These are phyloP conservation scores for Lophius piscatorius DNA, from an alignment of 2,113 vertebrate species.

Conservation along the genomic window DNA sequence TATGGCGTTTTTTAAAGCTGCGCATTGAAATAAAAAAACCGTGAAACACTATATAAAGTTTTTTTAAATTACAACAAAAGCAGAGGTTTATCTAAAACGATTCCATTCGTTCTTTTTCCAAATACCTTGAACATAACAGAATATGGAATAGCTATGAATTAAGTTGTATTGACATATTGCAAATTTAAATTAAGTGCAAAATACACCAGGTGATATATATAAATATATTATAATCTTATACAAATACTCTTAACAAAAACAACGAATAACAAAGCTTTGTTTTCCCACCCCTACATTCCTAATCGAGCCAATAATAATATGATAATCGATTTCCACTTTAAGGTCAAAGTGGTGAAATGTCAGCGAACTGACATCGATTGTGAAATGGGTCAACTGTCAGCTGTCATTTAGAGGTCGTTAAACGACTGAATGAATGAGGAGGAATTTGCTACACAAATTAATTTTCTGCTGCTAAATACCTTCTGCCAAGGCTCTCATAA, in stretches of 20 bases:
- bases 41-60: too few species aligned
- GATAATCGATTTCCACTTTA: constrained; percentile 68
- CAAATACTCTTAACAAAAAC: too few species aligned
- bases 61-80: too few species aligned
- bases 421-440: constrained; percentile 76
- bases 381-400: constrained; percentile 92
- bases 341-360: constrained; percentile 72
- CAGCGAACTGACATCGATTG: constrained; percentile 88
- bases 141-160: too few species aligned
- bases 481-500: constrained; percentile 81
- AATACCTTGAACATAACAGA: too few species aligned
- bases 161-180: too few species aligned
- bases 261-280: constrained; percentile 25
- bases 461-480: constrained; percentile 82
- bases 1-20: constrained; percentile 15
- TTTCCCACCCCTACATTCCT: constrained; percentile 36
- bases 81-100: too few species aligned
- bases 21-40: too few species aligned
- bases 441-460: constrained; percentile 93
- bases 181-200: too few species aligned
- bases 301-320: constrained; percentile 62
- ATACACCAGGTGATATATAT: too few species aligned
- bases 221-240: too few species aligned
- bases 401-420: constrained; percentile 87
- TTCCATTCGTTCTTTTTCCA: too few species aligned